Percentiles rank a stretch among this genome's conserved stretches.
Evolutionary conservation across 1,140 invertebrate genomes (phyloP).

Genomic region (Pinna nobilis): DNA sequence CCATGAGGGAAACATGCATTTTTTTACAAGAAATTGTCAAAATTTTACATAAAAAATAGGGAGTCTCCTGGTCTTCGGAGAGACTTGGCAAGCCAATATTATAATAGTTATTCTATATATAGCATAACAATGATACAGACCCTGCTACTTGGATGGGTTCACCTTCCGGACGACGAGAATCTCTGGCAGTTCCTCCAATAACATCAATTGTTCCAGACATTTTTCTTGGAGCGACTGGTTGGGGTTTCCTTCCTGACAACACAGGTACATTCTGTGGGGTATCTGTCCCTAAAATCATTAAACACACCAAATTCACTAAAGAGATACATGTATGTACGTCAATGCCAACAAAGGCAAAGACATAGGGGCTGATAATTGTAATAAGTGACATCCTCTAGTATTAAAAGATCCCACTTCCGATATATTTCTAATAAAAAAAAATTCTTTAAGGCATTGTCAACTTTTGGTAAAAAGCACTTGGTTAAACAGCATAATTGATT

Average conservation of each 20-base stretch:
- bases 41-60: too few species aligned
- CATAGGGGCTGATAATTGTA: too few species aligned
- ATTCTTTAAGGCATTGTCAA: too few species aligned
- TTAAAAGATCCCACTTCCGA: too few species aligned
- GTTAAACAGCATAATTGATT: too few species aligned
- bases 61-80: background rate
- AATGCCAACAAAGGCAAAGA: background rate
- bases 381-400: too few species aligned
- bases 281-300: background rate
- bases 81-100: background rate
- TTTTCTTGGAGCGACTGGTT: slow-evolving; percentile 80
- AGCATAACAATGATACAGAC: background rate
- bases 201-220: slow-evolving; percentile 84
- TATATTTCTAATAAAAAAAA: too few species aligned
- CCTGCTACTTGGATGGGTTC: slow-evolving; percentile 53
- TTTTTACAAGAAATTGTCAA: too few species aligned
- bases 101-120: background rate
- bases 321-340: too few species aligned
- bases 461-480: too few species aligned
- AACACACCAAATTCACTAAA: background rate
- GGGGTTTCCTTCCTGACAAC: slow-evolving; percentile 42
- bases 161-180: slow-evolving; percentile 57
- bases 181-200: slow-evolving; percentile 78
- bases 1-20: too few species aligned
- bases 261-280: slow-evolving; percentile 39